These are phyloP conservation scores for Hiodon alosoides DNA, from an alignment of 2,113 vertebrate species.

Conservation along the genomic window DNA sequence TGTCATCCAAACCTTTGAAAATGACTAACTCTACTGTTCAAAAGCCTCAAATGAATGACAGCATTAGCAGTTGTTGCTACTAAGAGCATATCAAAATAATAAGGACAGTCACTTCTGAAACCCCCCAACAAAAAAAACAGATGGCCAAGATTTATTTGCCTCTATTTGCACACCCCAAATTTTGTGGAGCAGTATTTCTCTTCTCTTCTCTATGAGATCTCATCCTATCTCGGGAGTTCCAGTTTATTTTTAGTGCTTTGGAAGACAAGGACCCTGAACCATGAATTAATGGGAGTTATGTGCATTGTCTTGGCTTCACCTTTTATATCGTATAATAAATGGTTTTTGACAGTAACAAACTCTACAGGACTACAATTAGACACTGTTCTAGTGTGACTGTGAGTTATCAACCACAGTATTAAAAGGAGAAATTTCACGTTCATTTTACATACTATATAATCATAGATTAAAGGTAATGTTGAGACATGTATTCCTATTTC, in stretches of 20 bases:
- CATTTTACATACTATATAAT: conserved; percentile 4
- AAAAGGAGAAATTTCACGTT: not conserved
- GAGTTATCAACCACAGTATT: not conserved
- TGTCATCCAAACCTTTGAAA: not conserved
- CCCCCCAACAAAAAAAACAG: not conserved
- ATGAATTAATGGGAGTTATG: not conserved
- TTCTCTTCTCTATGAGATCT: not conserved
- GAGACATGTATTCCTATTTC: not conserved
- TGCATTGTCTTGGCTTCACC: conserved; percentile 1
- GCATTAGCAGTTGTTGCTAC: not conserved
- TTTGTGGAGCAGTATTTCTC: not conserved
- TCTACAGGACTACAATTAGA: conserved; percentile 9
- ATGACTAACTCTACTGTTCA: too few relatives aligned
- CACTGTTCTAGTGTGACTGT: not conserved
- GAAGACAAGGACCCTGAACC: conserved; percentile 9
- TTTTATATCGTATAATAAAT: not conserved
- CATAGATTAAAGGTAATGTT: conserved; percentile 2
- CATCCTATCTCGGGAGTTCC: not conserved
- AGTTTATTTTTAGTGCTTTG: conserved; percentile 16
- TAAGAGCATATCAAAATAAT: not conserved
- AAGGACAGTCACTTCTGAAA: too few relatives aligned
- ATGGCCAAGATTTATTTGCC: not conserved
- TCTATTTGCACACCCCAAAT: not conserved
- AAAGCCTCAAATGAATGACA: not conserved
- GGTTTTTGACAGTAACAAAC: conserved; percentile 10